These are phyloP conservation scores for Falcunculus frontatus DNA, from an alignment of 2,113 vertebrate species.

Conservation along the genomic window DNA sequence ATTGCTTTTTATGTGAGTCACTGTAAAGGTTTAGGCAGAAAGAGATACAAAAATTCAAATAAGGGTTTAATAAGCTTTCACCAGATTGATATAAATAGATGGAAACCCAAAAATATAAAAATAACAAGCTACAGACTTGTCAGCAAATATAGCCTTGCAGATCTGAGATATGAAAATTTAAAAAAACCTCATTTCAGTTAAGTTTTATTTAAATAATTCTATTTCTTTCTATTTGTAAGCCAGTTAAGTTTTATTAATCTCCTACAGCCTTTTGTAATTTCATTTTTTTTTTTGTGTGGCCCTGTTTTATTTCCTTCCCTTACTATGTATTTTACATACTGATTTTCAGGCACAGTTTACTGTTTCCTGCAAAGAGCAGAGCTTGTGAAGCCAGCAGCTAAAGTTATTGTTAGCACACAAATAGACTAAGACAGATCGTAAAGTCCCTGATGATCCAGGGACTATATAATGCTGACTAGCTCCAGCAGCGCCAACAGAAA, in stretches of 20 bases:
- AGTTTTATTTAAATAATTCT: slow-evolving; percentile 34
- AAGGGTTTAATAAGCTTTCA: slow-evolving; percentile 68
- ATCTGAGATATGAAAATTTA: slow-evolving; percentile 39
- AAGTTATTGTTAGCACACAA: slow-evolving; percentile 73
- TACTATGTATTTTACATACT: slow-evolving; percentile 47
- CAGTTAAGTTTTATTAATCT: slow-evolving; percentile 41
- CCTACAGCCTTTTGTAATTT: neutral
- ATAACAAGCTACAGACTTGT: slow-evolving; percentile 50
- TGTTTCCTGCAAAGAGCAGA: slow-evolving; percentile 37
- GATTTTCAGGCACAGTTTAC: slow-evolving; percentile 52
- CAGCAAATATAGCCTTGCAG: slow-evolving; percentile 62
- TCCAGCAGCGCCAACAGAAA: slow-evolving; percentile 54
- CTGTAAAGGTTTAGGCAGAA: slow-evolving; percentile 48
- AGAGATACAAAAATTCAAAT: slow-evolving; percentile 53
- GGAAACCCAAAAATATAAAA: slow-evolving; percentile 54
- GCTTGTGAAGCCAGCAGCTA: slow-evolving; percentile 46
- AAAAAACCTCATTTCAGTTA: slow-evolving; percentile 46
- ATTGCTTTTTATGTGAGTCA: slow-evolving; percentile 27
- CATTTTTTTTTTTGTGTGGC: neutral
- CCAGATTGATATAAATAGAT: slow-evolving; percentile 53
- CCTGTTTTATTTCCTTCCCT: slow-evolving; percentile 33
- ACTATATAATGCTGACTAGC: slow-evolving; percentile 61
- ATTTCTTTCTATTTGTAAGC: slow-evolving; percentile 6
- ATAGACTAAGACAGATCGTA: slow-evolving; percentile 68
- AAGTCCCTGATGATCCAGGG: slow-evolving; percentile 66